Conservation (phyloP, 1,140 invertebrate genomes). For the Bombus superbus region DNA sequence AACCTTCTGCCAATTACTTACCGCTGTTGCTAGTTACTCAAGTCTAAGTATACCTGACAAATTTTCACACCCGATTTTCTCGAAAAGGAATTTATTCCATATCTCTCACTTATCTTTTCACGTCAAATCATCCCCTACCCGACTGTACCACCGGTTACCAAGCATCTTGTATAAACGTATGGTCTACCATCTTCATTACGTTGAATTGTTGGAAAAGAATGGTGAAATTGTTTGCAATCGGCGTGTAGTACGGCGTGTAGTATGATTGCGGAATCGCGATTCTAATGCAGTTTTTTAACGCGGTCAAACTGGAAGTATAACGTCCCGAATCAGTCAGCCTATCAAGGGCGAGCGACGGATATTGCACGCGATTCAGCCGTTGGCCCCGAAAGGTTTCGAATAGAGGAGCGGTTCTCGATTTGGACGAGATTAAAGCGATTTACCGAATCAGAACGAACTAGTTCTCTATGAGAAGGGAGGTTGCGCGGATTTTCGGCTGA, state of each 20-base stretch:
- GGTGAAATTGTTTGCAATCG: too few species aligned
- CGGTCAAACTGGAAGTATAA: conserved; percentile 41
- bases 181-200: too few species aligned
- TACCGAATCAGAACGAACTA: conserved; percentile 66
- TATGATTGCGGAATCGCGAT: background rate
- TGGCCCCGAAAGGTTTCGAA: conserved; percentile 57
- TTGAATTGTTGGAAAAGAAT: too few species aligned
- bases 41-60: too few species aligned
- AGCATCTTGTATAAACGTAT: too few species aligned
- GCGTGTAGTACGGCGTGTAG: background rate
- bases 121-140: too few species aligned
- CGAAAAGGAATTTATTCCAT: too few species aligned
- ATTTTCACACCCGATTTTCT: too few species aligned
- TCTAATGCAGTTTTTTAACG: conserved; percentile 11
- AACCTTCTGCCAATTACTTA: too few species aligned
- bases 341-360: conserved; percentile 47
- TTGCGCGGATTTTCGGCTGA: conserved; percentile 60
- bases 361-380: conserved; percentile 54
- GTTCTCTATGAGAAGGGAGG: conserved; percentile 63
- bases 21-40: too few species aligned
- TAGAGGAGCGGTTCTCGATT: conserved; percentile 61
- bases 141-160: too few species aligned
- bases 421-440: conserved; percentile 68
- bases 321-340: conserved; percentile 22
- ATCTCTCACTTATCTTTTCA: too few species aligned